Evolutionary conservation across 2,113 vertebrate genomes (phyloP), one percentile per base, ranked within the genome.

Genomic region (Cromileptes altivelis): DNA sequence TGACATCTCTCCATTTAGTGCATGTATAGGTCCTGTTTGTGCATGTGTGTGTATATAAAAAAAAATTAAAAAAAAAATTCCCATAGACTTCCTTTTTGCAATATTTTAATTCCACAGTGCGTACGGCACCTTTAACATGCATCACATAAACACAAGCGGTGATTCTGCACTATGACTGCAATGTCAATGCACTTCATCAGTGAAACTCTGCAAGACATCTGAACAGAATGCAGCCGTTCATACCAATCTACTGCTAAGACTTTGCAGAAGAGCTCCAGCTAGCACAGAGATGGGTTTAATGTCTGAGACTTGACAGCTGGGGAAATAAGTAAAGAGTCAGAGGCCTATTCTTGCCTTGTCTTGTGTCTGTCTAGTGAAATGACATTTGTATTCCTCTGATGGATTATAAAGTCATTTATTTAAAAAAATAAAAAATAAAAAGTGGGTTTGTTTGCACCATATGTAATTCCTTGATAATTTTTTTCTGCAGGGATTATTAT

Each of bases 351-450:
- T 68, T 2, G 15, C 45, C 64, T 67, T 3, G 37, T 82, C 52
- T 50, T 67, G 64, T 55, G 60, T 75, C 70, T 70, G 63, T 76
- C 49, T 75, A 61, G 23, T 61, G 47, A 69, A 87, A 81, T 75
- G 37, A 58, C 81, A 74, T 82, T 86, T 83, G 61, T 71, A 76
- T 73, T 86, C 69, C 61, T 84, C 42, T 78, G 57, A 67, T 76
- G 83, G 80, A 88, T 88, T 84, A 89, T 74, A 67, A 85, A 82
- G 49, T 77, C 4, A 70, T 69, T 81, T 70, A 63, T 72, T 70
- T 47, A 27, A 37, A 52, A 75, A 50, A 64, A 25, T 3, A 27
- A 27, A 27, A 27, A 27, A 37, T 70, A 7, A 70, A 57, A 53
- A 37, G 33, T 25, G 70, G 45, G 63, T 73, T 67, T 73, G 69